These are phyloP conservation scores for Coendou prehensilis DNA, from an alignment of 2,797 vertebrate genomes.

Conservation along the genomic window DNA sequence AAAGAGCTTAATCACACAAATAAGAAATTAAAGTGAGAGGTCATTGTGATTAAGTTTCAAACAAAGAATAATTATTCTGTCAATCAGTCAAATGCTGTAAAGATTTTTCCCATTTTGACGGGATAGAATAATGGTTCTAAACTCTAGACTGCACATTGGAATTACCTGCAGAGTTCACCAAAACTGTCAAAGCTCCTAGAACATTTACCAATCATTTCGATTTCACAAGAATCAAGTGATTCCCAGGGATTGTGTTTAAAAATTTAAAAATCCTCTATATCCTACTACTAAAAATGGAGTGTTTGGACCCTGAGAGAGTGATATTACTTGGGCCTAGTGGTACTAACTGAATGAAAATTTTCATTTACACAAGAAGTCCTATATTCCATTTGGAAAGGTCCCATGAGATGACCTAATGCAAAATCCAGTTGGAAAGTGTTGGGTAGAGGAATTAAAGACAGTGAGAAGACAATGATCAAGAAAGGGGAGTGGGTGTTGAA, in stretches of 20 bases:
- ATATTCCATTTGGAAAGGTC: not conserved
- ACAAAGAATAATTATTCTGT: not conserved
- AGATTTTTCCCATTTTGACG: not conserved
- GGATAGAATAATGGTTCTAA: not conserved
- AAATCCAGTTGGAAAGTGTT: not conserved
- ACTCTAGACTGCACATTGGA: not conserved
- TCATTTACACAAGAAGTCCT: not conserved
- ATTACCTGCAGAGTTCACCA: not conserved
- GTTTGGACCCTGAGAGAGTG: not conserved
- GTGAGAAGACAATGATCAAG: not conserved
- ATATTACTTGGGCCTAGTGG: not conserved
- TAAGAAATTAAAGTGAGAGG: conserved; percentile 25
- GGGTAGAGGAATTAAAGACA: not conserved
- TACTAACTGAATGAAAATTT: not conserved
- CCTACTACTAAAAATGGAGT: not conserved
- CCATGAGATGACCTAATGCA: not conserved
- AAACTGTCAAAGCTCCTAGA: not conserved
- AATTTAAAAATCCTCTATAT: not conserved
- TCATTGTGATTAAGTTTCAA: conserved; percentile 25
- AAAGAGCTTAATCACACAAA: not conserved
- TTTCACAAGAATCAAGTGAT: not conserved
- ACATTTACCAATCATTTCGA: not conserved
- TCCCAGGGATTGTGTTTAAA: not conserved
- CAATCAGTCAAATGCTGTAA: not conserved
- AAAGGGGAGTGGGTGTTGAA: not conserved